Conservation (phyloP, 2,888 invertebrate genomes). For the Apeira syringaria region DNA sequence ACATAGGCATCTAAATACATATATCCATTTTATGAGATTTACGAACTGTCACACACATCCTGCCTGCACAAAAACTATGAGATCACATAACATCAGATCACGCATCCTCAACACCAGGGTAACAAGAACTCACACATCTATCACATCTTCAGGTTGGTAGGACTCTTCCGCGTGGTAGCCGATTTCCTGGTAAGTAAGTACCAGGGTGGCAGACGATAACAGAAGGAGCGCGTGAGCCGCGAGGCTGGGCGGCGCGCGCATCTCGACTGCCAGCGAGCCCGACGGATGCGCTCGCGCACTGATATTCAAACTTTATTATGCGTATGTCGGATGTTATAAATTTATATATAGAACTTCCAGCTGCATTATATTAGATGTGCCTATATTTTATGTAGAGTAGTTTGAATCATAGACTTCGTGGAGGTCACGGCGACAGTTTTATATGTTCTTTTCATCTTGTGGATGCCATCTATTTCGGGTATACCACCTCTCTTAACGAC, state of each 20-base stretch:
- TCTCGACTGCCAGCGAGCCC: constrained; percentile 67
- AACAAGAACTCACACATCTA: constrained; percentile 71
- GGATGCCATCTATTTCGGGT: constrained; percentile 1
- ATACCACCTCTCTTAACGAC: constrained; percentile 5
- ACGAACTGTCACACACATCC: constrained; percentile 29
- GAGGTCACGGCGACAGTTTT: constrained; percentile 7
- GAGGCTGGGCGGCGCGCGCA: constrained; percentile 70
- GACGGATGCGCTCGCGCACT: constrained; percentile 64
- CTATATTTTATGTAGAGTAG: background rate
- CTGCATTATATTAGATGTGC: constrained; percentile 2
- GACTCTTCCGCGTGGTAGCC: constrained; percentile 70
- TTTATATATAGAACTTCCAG: constrained; percentile 21
- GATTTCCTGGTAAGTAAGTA: constrained; percentile 52
- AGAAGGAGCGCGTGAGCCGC: constrained; percentile 61
- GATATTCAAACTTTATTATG: constrained; percentile 57
- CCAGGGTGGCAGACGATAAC: constrained; percentile 57
- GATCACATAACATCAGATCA: constrained; percentile 20
- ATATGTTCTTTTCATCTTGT: constrained; percentile 6
- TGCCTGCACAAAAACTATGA: constrained; percentile 21
- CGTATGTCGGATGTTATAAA: constrained; percentile 24
- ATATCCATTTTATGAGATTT: no score
- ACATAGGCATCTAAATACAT: no score
- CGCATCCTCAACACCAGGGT: constrained; percentile 23
- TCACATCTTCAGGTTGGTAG: constrained; percentile 61
- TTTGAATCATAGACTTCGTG: constrained; percentile 3